These are phyloP conservation scores for Sarcophaga peregrina DNA, from an alignment of 1,140 invertebrate species.

Conservation along the genomic window DNA sequence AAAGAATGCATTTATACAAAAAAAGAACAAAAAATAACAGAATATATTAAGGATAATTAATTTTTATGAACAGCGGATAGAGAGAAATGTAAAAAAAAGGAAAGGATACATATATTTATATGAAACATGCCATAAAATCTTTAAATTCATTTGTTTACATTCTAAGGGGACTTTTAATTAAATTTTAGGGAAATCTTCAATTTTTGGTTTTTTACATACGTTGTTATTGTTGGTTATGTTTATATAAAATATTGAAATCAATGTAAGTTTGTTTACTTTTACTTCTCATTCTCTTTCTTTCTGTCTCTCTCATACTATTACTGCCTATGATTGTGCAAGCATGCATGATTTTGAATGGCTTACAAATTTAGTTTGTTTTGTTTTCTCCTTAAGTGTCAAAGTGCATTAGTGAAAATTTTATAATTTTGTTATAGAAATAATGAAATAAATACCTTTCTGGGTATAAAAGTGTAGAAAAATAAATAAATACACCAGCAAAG, in stretches of 20 bases:
- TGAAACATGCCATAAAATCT: too few relatives aligned
- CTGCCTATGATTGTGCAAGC: not conserved
- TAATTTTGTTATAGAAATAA: not conserved
- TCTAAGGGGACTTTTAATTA: not conserved
- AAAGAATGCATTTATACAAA: not conserved
- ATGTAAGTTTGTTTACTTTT: slow-evolving; percentile 30
- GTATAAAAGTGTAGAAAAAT: not conserved
- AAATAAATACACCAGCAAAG: not conserved
- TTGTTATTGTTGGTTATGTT: not conserved
- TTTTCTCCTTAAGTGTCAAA: slow-evolving; percentile 21
- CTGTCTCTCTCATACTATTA: too few relatives aligned
- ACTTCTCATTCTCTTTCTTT: too few relatives aligned
- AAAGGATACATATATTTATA: not conserved
- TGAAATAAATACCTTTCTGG: slow-evolving; percentile 14
- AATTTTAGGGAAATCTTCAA: not conserved
- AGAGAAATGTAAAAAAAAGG: not conserved
- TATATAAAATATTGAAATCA: slow-evolving; percentile 32
- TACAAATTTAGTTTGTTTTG: slow-evolving; percentile 23
- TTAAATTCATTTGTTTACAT: too few relatives aligned
- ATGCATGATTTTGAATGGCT: slow-evolving; percentile 21
- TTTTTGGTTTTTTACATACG: not conserved
- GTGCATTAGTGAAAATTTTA: slow-evolving; percentile 12
- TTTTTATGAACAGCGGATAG: not conserved
- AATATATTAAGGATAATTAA: not conserved
- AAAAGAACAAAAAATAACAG: not conserved